Evolutionary conservation across 2,888 invertebrate species (phyloP), one percentile per base, ranked within the genome.

Genomic region (Acleris holmiana): DNA sequence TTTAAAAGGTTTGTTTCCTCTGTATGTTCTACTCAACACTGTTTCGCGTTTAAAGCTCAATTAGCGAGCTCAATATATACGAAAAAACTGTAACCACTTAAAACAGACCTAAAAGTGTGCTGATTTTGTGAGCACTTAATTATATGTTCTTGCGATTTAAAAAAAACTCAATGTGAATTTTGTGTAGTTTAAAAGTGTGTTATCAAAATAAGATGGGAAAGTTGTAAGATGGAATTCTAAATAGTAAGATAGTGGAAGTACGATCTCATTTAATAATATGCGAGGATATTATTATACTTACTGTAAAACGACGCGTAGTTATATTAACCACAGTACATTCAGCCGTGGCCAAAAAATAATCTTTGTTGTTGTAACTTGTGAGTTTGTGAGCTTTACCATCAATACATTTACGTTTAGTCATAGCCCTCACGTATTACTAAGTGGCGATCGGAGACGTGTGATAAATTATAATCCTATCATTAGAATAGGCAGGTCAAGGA

Each of bases 381-480:
- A n/a, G n/a, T n/a, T n/a, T n/a, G n/a, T n/a, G 29, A 29, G 8
- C 29, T 29, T 29, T 29, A 29, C 8, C 2, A 29, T 29, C 29
- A 8, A 15, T 44, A 7, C n/a, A 6, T 41, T 29, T 40, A 18
- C 13, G n/a, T 40, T 40, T 21, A 15, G 29, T 21, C 15, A 17
- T 13, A 29, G 55, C 44, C 54, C 41, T 55, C 55, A 60, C 29
- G 54, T 64, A 49, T 64, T 64, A 64, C 25, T 64, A 54, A 59
- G 41, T 54, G 46, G 54, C 25, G 48, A 60, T 50, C 59, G 65
- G 46, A 21, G 55, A 66, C 71, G 79, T 81, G 79, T 79, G 81
- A 78, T 81, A 76, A 73, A 64, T 63, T 61, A 63, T 72, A 70
- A 73, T 74, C 66, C 71, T 76, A 76, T 77, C 76, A 78, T 71